Base-by-base conservation (phyloP, 2,113 vertebrate genomes). In the Nothoprocta pentlandii region DNA sequence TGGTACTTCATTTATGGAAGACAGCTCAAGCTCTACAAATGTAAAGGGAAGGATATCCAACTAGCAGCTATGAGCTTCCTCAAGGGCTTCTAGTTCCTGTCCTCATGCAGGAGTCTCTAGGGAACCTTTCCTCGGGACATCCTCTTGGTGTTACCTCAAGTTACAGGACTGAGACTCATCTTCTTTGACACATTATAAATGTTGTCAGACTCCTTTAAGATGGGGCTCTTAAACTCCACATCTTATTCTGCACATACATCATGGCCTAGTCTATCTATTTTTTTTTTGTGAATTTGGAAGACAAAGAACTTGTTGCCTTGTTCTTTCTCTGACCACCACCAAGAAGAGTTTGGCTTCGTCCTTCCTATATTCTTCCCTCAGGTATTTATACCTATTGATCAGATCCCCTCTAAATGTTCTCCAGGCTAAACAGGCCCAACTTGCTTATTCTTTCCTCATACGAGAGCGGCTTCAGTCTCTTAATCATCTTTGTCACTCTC, bases 51-150 rank as follows among this genome's bases (percentile, higher is more conserved):
- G 62, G 44, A 75, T 64, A 39, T 12, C 53, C 10, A 14, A 7
- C 42, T 8, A 12, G 7, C 54, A 68, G 69, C 36, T 75, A 58
- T 91, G 63, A 82, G 75, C 69, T 87, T 91, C 79, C 63, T 80
- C 32, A 58, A 46, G 83, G 30, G 36, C 54, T 94, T 93, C 44
- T 59, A 73, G 89, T 91, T 96, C 75, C 36, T 67, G 8, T 74
- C 26, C 63, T 73, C 23, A 68, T 75, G 59, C 32, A 68, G 42
- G 19, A 75, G 12, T 85, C 70, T 73, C 70, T 41, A 44, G 79
- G 49, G 77, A 20, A 47, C 41, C 47, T 49, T 89, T 41, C 47
- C 3, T 2, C 44, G 34, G 59, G 62, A 11, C 30, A 90, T 34
- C 6, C 2, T 62, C 75, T 95, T 95, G 67, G 41, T 85, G 15